Conservation (phyloP, 1,140 invertebrate genomes). For the Brachystomella parvula region DNA sequence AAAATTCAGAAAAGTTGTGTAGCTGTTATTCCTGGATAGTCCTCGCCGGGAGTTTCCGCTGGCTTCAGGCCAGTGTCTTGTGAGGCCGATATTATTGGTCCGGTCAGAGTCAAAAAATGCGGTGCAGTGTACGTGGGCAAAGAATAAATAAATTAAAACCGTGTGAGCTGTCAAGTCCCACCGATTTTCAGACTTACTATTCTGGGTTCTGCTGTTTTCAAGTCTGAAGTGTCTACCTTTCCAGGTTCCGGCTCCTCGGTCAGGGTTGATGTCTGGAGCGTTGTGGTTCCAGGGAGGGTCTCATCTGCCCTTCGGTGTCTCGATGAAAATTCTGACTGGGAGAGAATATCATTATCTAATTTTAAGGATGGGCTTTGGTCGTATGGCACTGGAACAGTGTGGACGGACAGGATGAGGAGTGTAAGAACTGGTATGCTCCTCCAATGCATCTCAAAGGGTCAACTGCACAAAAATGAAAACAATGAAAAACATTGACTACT, state of each 20-base stretch:
- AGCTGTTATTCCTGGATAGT: too few relatives aligned
- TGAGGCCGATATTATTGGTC: background rate
- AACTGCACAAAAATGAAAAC: too few relatives aligned
- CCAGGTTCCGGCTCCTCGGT: conserved; percentile 22
- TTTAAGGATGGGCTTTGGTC: conserved; percentile 20
- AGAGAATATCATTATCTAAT: conserved; percentile 35
- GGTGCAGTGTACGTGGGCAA: background rate
- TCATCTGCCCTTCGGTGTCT: conserved; percentile 30
- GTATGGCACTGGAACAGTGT: conserved; percentile 30
- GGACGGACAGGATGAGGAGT: background rate
- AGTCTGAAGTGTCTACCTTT: background rate
- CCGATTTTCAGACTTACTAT: background rate
- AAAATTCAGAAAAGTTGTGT: too few relatives aligned
- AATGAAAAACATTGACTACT: too few relatives aligned
- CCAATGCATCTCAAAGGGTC: too few relatives aligned
- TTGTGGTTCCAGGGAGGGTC: background rate
- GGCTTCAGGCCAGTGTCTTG: too few relatives aligned
- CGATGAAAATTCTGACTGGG: conserved; percentile 32
- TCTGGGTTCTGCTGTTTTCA: conserved; percentile 11
- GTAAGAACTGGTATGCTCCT: too few relatives aligned
- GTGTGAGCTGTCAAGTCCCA: background rate
- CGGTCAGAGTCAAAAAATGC: background rate
- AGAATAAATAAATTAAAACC: background rate
- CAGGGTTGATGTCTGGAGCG: conserved; percentile 15
- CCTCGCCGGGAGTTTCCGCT: background rate